Evolutionary conservation across 2,797 vertebrate species (phyloP), one percentile per base, ranked within the genome.

Genomic region (Tinamus major): DNA sequence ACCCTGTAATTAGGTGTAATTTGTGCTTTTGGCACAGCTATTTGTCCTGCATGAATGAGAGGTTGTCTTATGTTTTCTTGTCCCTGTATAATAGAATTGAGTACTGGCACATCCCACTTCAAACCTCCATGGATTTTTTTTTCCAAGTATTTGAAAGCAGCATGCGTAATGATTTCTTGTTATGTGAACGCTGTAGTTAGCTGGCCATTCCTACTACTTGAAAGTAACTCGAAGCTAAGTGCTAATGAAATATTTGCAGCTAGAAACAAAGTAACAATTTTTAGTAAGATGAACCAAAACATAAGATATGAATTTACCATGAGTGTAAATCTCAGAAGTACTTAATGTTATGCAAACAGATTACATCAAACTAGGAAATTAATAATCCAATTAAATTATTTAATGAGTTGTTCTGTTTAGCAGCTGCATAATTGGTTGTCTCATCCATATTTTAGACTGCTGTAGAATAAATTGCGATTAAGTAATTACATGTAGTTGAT

Each of bases 1-100:
- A 97, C 97, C 96, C 97, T 97, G 93, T 98, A 98, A 98, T 98
- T 98, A 98, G 96, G 90, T 79, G 72, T 97, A 98, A 98, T 98
- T 98, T 97, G 97, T 98, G 97, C 96, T 97, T 98, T 97, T 97
- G 97, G 96, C 85, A 59, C 90, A 97, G 96, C 95, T 97, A 79
- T 98, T 98, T 98, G 97, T 98, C 96, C 96, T 97, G 87, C 92
- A 71, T 95, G 97, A 97, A 97, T 97, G 95, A 97, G 90, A 96
- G 97, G 92, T 79, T 97, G 96, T 97, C 96, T 97, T 96, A 80
- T 80, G 86, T 96, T 97, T 97, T 96, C 94, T 94, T 95, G 94
- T 94, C 92, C 92, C 92, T 93, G 19, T 95, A 79, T 95, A 92
- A 96, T 91, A 94, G 93, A 95, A 96, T 62, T 87, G 94, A 92